phyloP scores from a whole-genome alignment of 2,888 invertebrate genomes.

The Eupithecia vulgata region DNA sequence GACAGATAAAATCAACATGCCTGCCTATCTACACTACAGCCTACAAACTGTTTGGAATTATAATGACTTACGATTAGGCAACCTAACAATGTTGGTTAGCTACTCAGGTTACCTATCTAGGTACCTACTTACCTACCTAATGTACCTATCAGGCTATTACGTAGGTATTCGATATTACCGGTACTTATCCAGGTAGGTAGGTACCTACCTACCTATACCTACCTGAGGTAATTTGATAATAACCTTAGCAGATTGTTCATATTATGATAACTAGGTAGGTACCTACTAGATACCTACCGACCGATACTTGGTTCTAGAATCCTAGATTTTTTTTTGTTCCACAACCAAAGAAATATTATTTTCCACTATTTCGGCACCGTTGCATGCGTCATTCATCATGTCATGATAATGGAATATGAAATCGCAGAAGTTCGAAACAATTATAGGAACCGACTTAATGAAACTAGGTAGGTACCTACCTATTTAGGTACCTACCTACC shows the following conservation, averaged over 20 bases:
- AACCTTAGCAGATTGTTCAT: not conserved
- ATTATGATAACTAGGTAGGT: constrained; percentile 19
- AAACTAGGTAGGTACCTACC: too few relatives aligned
- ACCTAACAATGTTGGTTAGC: constrained; percentile 21
- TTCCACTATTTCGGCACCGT: too few relatives aligned
- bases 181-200: not conserved
- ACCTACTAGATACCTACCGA: not conserved
- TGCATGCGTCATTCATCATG: too few relatives aligned
- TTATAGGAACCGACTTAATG: too few relatives aligned
- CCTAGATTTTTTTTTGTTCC: not conserved
- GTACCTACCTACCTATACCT: too few relatives aligned
- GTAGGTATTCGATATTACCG: too few relatives aligned
- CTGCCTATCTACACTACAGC: constrained; percentile 21
- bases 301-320: too few relatives aligned
- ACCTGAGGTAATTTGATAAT: not conserved
- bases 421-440: too few relatives aligned
- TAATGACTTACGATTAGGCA: constrained; percentile 21
- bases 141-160: too few relatives aligned
- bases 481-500: too few relatives aligned
- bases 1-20: constrained; percentile 36
- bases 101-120: not conserved
- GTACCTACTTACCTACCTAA: not conserved
- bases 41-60: constrained; percentile 14
- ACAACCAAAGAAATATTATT: not conserved
- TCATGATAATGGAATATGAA: too few relatives aligned